Evolutionary conservation across 2,113 vertebrate species (phyloP).

Genomic region (Serilophus lunatus): DNA sequence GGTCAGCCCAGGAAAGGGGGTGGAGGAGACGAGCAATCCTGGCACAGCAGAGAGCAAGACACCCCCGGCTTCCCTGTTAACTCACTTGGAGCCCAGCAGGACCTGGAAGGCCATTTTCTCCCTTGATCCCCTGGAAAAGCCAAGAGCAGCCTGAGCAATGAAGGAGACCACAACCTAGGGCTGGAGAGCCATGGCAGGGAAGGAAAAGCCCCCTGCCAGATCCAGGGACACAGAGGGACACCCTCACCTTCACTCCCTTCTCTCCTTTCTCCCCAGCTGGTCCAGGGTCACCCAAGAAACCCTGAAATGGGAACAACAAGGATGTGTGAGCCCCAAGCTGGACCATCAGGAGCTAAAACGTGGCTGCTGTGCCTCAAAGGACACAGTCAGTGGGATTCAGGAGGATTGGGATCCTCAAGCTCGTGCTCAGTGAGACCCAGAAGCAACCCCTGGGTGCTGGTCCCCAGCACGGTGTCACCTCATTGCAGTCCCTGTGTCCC

Average conservation of each 20-base stretch:
- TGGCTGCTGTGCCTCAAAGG: not conserved
- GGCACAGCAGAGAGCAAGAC: fast-evolving
- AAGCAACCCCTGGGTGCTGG: not conserved
- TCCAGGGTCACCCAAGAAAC: constrained; percentile 76
- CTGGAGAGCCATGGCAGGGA: not conserved
- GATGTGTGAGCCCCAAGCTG: not conserved
- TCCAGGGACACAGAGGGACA: not conserved
- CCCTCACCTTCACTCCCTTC: constrained; percentile 81
- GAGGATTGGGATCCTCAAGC: not conserved
- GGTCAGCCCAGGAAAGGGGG: not conserved
- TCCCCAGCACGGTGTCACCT: not conserved
- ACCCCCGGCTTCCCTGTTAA: not conserved
- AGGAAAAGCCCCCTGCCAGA: not conserved
- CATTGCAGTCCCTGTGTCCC: not conserved
- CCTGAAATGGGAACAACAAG: constrained; percentile 63
- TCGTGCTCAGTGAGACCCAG: not conserved
- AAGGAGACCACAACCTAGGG: not conserved
- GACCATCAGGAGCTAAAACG: fast-evolving
- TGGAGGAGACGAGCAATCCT: not conserved
- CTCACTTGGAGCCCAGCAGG: constrained; percentile 77
- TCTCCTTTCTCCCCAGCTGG: constrained; percentile 75
- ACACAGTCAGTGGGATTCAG: fast-evolving
- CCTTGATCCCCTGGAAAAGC: constrained; percentile 76
- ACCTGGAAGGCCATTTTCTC: constrained; percentile 73
- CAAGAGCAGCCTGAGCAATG: not conserved